Percentiles rank a stretch among this genome's conserved stretches.
phyloP scores from a whole-genome alignment of 2,113 vertebrate species.

The Labeo rohita region DNA sequence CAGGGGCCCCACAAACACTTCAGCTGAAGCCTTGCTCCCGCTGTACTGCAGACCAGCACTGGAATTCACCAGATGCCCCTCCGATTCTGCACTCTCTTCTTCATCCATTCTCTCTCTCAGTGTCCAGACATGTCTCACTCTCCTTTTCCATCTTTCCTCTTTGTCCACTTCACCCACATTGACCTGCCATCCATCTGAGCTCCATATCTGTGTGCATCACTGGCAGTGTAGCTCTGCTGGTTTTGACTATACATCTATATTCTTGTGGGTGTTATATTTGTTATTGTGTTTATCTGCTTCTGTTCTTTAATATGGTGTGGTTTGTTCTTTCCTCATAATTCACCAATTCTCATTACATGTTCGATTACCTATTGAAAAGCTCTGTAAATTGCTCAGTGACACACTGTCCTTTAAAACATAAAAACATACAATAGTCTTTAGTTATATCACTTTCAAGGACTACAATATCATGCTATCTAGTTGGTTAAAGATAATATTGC shows the following conservation, averaged over 20 bases:
- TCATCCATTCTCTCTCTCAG: conserved; percentile 40
- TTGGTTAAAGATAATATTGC: neutral
- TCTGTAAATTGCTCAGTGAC: neutral
- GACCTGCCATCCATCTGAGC: conserved; percentile 44
- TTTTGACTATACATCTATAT: conserved; percentile 26
- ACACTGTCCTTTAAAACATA: neutral
- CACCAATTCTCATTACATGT: neutral
- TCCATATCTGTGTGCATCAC: conserved; percentile 45
- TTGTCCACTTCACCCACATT: conserved; percentile 37
- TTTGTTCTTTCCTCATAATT: conserved; percentile 31
- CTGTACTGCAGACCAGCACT: conserved; percentile 58
- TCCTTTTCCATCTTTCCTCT: neutral
- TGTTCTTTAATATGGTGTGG: neutral
- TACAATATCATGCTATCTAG: too few species aligned
- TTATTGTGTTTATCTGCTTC: neutral
- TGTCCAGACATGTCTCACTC: conserved; percentile 13
- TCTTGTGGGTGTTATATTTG: neutral
- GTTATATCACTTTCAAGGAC: too few species aligned
- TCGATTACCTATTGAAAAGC: neutral
- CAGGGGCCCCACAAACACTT: conserved; percentile 76
- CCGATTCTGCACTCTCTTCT: conserved; percentile 31
- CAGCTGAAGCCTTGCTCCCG: conserved; percentile 64
- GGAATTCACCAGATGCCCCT: conserved; percentile 63
- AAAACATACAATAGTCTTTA: neutral
- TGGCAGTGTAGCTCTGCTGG: conserved; percentile 21